Evolutionary conservation across 2,888 invertebrate genomes (phyloP), one percentile per base, ranked within the genome.

Genomic region (Heterodera filipjevi): DNA sequence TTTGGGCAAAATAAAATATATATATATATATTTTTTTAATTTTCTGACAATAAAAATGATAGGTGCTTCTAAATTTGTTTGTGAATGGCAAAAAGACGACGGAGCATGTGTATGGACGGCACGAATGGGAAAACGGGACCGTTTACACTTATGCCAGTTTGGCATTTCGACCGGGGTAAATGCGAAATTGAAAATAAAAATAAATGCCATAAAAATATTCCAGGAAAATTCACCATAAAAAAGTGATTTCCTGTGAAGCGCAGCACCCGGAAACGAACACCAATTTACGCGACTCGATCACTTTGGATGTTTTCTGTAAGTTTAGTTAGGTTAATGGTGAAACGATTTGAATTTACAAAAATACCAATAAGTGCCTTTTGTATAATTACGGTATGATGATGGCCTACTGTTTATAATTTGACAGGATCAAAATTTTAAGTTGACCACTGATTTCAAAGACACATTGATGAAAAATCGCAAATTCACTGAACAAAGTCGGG

Each of bases 191-290:
- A 1, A 39, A 39, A 39, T 39, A 39, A 39, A 39, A 39, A 39
- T 39, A 39, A n/a, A n/a, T n/a, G n/a, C n/a, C n/a, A n/a, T n/a
- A 39, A 72, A 59, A 53, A n/a, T 14, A 77, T 79, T 81, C 73
- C 53, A 85, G 84, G 32, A 80, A 82, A 77, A 79, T 74, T 44
- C 87, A 89, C 79, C 85, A 88, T 77, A 84, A 85, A 53, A 89
- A 87, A 78, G 77, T 85, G 35, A 76, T 88, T 33, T 84, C 87
- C 12, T 88, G 88, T 78, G 86, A 88, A 80, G 86, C 82, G 2
- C 76, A 80, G 33, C 88, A 88, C 53, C 71, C 80, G 30, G 84
- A 84, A 53, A 86, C 85, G 5, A 71, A 79, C 10, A 83, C 83
- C 0, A 82, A 84, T 73, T 73, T 85, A 5, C 80, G 84, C 1